Evolutionary conservation across 1,140 invertebrate species (phyloP), one percentile per base, ranked within the genome.

Genomic region (Scaptomyza pallida): DNA sequence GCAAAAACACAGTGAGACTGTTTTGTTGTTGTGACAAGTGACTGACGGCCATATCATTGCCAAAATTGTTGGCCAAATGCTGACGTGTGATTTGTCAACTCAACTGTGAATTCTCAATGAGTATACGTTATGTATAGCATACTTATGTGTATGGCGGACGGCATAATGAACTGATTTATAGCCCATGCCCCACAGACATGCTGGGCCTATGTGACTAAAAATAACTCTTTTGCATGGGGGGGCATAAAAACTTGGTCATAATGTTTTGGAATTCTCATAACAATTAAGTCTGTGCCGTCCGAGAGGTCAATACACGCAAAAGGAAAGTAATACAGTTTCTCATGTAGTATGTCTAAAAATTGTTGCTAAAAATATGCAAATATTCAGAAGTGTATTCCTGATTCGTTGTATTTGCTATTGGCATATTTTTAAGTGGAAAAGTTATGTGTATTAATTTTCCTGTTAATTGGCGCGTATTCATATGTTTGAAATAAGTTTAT

Each of bases 401-500:
- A 12, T 50, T 75, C 76, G 16, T 12, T 21, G 15, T 59, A 10
- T 10, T 21, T 23, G 8, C 5, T 10, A 2, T 13, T 54, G 54
- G 52, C 19, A 40, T 55, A 57, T 74, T 35, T 64, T 78, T 26
- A 69, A 62, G 30, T 69, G 63, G 48, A 78, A 78, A 78, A 64
- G 9, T 9, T 69, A 56, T 75, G 50, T 40, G 33, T 30, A 63
- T 86, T 80, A 73, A 82, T 76, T 76, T 80, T 69, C 64, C 33
- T 80, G 80, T 71, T 86, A 85, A 85, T 86, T 70, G 72, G 33
- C 72, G 30, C 45, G 79, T 69, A 79, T 41, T 80, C 72, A 86
- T 70, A 51, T 57, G 41, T 60, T 48, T 51, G n/a, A 40, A 70
- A 73, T 70, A 67, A 67, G 76, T 80, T 75, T 30, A 56, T 80